These are phyloP conservation scores for Nerophis lumbriciformis DNA, from an alignment of 2,113 vertebrate genomes.

Conservation along the genomic window DNA sequence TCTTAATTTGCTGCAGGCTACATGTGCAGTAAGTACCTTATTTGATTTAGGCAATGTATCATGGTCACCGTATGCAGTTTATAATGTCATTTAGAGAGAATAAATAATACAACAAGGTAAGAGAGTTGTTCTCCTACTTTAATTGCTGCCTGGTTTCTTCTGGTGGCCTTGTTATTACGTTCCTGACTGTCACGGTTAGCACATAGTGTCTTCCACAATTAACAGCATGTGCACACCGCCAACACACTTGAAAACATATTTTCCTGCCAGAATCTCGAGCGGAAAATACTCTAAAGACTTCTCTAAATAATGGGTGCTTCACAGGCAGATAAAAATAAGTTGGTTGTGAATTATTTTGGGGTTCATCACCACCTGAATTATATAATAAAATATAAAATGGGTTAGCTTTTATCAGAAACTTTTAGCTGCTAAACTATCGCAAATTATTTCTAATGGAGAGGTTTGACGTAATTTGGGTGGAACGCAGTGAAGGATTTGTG, in stretches of 20 bases:
- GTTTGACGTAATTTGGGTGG: slow-evolving; percentile 1
- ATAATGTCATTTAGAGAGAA: slow-evolving; percentile 22
- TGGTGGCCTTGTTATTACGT: not conserved
- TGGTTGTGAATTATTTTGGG: not conserved
- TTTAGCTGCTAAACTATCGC: not conserved
- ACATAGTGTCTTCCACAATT: slow-evolving; percentile 10
- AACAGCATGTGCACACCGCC: slow-evolving; percentile 8
- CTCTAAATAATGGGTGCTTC: not conserved
- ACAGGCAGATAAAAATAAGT: not conserved
- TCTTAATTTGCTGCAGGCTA: slow-evolving; percentile 32
- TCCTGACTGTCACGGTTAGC: slow-evolving; percentile 11
- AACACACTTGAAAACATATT: slow-evolving; percentile 1
- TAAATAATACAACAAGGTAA: not conserved
- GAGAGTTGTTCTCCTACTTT: slow-evolving; percentile 8
- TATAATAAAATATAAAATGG: not conserved
- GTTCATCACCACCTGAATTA: not conserved
- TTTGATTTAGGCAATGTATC: slow-evolving; percentile 26
- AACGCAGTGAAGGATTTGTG: slow-evolving; percentile 13
- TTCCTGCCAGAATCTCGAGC: not conserved
- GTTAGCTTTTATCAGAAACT: not conserved
- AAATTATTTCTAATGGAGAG: not conserved
- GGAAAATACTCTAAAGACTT: not conserved
- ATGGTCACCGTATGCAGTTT: slow-evolving; percentile 16
- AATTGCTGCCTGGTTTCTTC: slow-evolving; percentile 16
- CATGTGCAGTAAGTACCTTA: slow-evolving; percentile 21